Evolutionary conservation across 2,888 invertebrate genomes (phyloP), one percentile per base, ranked within the genome.

Genomic region (Polyploca ridens): DNA sequence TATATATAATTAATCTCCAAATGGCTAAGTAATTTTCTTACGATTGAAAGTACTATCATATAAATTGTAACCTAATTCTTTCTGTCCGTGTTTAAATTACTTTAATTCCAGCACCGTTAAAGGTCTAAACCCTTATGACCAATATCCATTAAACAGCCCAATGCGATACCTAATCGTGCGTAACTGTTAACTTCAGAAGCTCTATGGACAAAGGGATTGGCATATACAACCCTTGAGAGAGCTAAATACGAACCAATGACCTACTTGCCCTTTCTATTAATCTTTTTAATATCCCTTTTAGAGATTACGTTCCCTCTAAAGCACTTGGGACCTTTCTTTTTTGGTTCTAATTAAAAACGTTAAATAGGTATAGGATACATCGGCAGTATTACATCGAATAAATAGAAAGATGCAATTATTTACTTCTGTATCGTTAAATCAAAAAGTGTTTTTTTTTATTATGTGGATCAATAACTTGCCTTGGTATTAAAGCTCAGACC

Each of bases 201-300:
- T 64, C 67, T 71, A 70, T 70, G 70, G 72, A 74, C 68, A 61
- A 54, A 57, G 62, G 62, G 58, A 33, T 64, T 58, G 59, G 33
- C 13, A 41, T 63, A 83, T 79, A 79, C 79, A 81, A 71, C 86
- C 86, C 86, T 76, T 65, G 84, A 86, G 87, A 78, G 83, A 81
- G 82, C 86, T 89, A 88, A 90, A 89, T 86, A 87, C 82, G 79
- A 85, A 77, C 82, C 85, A 84, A 87, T 88, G 85, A 82, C 83
- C 85, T 76, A 75, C 76, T 82, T 77, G 85, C 79, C 85, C 86
- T 83, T 85, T 82, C 85, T 84, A 89, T 90, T 87, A 89, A 90
- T 90, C 89, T 88, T 85, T 84, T 86, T 88, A 88, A 90, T 88
- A 85, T 82, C 88, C 88, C 77, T 79, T 82, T 78, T 77, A 78